A percentile compares a stretch with the other conserved stretches of the same genome.
phyloP scores from a whole-genome alignment of 1,140 invertebrate species.

The Drosophila insularis region DNA sequence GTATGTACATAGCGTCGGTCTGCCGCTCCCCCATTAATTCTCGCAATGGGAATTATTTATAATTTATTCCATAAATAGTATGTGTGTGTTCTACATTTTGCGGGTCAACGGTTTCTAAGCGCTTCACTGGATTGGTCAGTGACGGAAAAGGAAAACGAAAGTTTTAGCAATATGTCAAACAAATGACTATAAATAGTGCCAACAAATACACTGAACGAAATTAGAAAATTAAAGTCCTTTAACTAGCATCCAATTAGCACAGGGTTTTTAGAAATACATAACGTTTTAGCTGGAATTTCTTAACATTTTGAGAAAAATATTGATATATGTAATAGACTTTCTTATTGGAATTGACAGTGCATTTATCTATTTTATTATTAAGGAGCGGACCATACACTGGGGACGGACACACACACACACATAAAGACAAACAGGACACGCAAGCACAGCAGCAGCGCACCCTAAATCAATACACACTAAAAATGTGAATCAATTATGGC shows the following conservation, averaged over 20 bases:
- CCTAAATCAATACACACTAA: slow-evolving; percentile 66
- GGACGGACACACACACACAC: slow-evolving; percentile 33
- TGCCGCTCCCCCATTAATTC: slow-evolving; percentile 16
- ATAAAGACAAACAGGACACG: slow-evolving; percentile 46
- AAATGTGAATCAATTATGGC: slow-evolving; percentile 75
- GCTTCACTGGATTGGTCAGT: slow-evolving; percentile 40
- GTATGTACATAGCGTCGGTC: background rate
- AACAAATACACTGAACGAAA: slow-evolving; percentile 18
- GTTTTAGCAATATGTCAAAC: slow-evolving; percentile 66
- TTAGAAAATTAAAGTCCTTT: too few relatives aligned
- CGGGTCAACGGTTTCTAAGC: slow-evolving; percentile 64
- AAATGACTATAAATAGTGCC: slow-evolving; percentile 64
- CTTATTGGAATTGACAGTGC: slow-evolving; percentile 15
- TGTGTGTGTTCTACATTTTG: slow-evolving; percentile 54
- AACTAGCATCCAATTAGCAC: background rate
- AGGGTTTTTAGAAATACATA: background rate
- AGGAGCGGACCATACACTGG: slow-evolving; percentile 14
- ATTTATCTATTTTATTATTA: slow-evolving; percentile 23
- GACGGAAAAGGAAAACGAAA: slow-evolving; percentile 46
- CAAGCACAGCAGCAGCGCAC: slow-evolving; percentile 55
- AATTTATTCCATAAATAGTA: slow-evolving; percentile 36
- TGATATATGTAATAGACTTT: too few relatives aligned
- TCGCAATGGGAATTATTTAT: slow-evolving; percentile 52
- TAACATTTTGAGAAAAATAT: too few relatives aligned
- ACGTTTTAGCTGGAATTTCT: background rate